Evolutionary conservation across 2,888 invertebrate species (phyloP), one percentile per base, ranked within the genome.

Genomic region (Diaprepes abbreviatus): DNA sequence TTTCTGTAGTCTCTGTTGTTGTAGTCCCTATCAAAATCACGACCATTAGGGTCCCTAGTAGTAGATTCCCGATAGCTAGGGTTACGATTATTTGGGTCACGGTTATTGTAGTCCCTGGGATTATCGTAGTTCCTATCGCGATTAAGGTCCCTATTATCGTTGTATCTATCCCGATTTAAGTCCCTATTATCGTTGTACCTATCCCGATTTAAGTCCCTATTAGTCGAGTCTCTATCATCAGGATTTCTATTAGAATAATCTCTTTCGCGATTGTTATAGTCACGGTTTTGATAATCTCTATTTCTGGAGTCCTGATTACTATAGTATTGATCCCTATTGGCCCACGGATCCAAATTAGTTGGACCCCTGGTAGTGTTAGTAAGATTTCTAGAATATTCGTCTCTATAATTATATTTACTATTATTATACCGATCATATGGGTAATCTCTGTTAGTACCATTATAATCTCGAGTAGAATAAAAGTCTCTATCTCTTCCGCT

Each of bases 21-120:
- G 28, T 24, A 24, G 55, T 62, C 60, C 36, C 50, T 36, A 33
- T 58, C 50, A 60, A 52, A 54, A 57, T 68, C 55, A 55, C 62
- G 55, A 62, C 33, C 38, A 35, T 63, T 62, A 57, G 55, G 66
- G 52, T 64, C 45, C 33, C 45, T 36, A 33, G 16, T 45, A 31
- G 43, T 28, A 64, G 36, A 19, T 31, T 58, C 59, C 52, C 66
- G 19, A 59, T 50, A 52, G 31, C 17, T 36, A 38, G 50, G 50
- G 7, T 52, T 52, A 40, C 59, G 38, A 40, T 52, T 67, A 58
- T 50, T 58, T 24, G 48, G 48, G 43, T 66, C 67, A 60, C 60
- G 67, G 59, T 67, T 67, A 59, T 67, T 67, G 59, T 59, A 54
- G 67, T 67, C 67, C 54, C 60, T 52, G 54, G 52, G 28, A 14